Evolutionary conservation across 1,140 invertebrate species (phyloP), one percentile per base, ranked within the genome.

Genomic region (Drosophila suzukii): DNA sequence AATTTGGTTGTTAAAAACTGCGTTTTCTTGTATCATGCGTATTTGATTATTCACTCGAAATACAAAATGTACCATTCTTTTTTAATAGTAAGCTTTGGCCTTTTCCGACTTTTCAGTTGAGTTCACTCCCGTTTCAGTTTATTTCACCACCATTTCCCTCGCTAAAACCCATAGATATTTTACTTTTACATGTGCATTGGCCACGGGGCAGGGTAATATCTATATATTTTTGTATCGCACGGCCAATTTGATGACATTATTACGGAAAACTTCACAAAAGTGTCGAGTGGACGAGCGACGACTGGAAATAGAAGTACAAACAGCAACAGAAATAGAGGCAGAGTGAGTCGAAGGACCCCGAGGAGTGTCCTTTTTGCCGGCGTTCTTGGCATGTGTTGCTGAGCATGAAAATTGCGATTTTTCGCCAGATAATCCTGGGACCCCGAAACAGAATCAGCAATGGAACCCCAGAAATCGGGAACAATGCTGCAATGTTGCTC

Each of bases 391-490:
- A 77, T 77, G 75, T 77, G 75, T 77, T 70, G 65, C 50, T 46
- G 57, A 58, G 70, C 80, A 66, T 89, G 76, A 80, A 83, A 83
- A 88, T 88, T 67, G 53, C 79, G 80, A 88, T 88, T 88, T 88
- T 74, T 71, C 84, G 76, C 62, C 57, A 59, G 65, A 89, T 89
- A 77, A 89, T 89, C 50, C 76, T 63, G 57, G 55, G 51, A 67
- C 30, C 51, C 50, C 15, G 38, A 11, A 68, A 47, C 39, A 30
- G 30, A 66, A 54, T 8, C 50, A 32, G 38, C 12, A 70, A 46
- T 41, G 36, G 30, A 66, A 53, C 17, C 38, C 63, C 49, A 70
- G 27, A 53, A 47, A 70, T 70, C 34, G 41, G 36, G 41, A 63
- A 75, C 62, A 80, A 76, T 76, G 60, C 49, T 30, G 62, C 62